A percentile compares a stretch with the other conserved stretches of the same genome.
Conservation (phyloP, 2,113 vertebrate species). For the Rhegmatorhina hoffmannsi region DNA sequence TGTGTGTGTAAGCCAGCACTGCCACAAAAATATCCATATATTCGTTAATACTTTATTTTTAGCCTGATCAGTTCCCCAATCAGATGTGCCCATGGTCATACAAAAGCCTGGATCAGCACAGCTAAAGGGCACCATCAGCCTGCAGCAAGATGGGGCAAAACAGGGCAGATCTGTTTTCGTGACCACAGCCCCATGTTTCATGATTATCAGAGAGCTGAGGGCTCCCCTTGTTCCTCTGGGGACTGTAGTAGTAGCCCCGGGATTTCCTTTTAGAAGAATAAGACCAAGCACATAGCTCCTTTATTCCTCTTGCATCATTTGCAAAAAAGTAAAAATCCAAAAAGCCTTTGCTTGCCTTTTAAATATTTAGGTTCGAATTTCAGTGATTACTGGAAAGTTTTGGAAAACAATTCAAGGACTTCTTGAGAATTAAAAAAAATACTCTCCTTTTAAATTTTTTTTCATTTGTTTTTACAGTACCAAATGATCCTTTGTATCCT, state of each 20-base stretch:
- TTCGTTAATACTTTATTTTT: background rate
- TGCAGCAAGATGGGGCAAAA: background rate
- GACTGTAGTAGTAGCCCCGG: background rate
- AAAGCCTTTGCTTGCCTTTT: background rate
- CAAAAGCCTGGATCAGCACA: background rate
- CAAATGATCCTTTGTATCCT: background rate
- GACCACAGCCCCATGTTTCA: background rate
- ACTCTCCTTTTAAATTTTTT: background rate
- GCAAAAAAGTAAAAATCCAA: background rate
- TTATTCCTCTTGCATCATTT: background rate
- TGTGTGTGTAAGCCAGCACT: background rate
- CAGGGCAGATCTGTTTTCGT: rapidly evolving
- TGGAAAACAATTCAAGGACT: background rate
- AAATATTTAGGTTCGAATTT: background rate
- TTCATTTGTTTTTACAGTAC: background rate
- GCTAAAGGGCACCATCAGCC: background rate
- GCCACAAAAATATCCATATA: background rate
- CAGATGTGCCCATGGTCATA: background rate
- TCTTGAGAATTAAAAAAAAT: background rate
- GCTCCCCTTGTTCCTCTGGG: background rate
- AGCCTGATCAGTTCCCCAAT: background rate
- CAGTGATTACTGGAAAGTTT: background rate
- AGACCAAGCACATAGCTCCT: background rate
- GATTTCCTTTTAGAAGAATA: background rate
- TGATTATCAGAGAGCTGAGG: background rate